These are phyloP conservation scores for Syngnathoides biaculeatus DNA, from an alignment of 2,113 vertebrate species.

Conservation along the genomic window DNA sequence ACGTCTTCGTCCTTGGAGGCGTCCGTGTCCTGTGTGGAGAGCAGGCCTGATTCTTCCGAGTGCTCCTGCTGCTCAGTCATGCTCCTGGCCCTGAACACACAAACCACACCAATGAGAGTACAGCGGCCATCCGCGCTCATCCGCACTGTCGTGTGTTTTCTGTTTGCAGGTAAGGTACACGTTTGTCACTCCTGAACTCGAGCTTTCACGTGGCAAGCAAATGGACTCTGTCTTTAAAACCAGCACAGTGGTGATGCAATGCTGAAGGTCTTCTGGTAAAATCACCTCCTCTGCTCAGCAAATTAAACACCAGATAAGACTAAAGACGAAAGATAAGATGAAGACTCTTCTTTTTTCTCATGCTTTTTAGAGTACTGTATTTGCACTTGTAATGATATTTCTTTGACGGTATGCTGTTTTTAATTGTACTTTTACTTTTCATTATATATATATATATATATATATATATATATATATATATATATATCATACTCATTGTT, in stretches of 20 bases:
- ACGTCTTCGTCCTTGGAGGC: slow-evolving; percentile 71
- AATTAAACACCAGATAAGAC: slow-evolving; percentile 16
- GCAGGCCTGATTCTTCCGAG: slow-evolving; percentile 64
- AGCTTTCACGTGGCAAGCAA: slow-evolving; percentile 35
- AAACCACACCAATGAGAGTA: slow-evolving; percentile 52
- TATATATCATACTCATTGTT: no score
- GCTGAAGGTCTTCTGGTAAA: slow-evolving; percentile 25
- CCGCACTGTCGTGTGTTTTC: slow-evolving; percentile 41
- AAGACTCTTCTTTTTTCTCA: no score
- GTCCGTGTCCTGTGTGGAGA: slow-evolving; percentile 68
- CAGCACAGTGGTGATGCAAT: slow-evolving; percentile 47
- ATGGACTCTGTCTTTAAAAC: slow-evolving; percentile 45
- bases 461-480: no score
- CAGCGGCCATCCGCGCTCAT: slow-evolving; percentile 22
- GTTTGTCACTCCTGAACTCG: slow-evolving; percentile 28
- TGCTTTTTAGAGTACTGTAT: no score
- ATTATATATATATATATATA: no score
- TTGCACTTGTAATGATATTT: no score
- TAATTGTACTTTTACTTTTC: no score
- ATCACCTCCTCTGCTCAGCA: slow-evolving; percentile 28
- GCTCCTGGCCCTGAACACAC: slow-evolving; percentile 68
- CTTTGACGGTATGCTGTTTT: no score
- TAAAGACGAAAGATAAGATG: slow-evolving; percentile 9
- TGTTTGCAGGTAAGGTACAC: slow-evolving; percentile 11
- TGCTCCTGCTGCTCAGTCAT: slow-evolving; percentile 75